Percentiles rank a stretch among this genome's conserved stretches.
These are phyloP conservation scores for Myotis daubentonii DNA, from an alignment of 2,797 vertebrate genomes.

Conservation along the genomic window DNA sequence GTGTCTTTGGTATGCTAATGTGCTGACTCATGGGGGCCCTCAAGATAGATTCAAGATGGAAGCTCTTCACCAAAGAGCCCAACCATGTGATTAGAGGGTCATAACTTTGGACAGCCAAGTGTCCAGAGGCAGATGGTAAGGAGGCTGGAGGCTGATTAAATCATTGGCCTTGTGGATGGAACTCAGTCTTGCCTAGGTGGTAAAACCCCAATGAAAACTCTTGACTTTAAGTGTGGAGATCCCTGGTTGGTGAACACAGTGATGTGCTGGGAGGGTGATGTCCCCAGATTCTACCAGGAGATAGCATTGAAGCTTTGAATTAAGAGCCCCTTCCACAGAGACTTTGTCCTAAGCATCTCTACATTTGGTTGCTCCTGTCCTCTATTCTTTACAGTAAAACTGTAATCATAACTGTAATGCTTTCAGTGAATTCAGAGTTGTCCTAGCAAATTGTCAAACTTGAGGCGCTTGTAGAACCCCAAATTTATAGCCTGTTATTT, in stretches of 20 bases:
- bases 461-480: background rate
- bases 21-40: rapidly evolving
- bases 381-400: background rate
- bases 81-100: background rate
- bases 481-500: background rate
- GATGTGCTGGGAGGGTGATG: background rate
- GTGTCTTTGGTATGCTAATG: background rate
- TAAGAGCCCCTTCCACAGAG: background rate
- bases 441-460: background rate
- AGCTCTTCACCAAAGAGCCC: background rate
- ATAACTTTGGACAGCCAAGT: background rate
- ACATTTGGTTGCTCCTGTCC: background rate
- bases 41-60: background rate
- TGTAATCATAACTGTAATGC: background rate
- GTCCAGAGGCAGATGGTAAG: background rate
- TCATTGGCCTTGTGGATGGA: background rate
- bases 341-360: background rate
- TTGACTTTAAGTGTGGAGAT: background rate
- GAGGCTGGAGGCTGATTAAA: background rate
- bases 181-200: background rate
- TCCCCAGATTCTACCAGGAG: background rate
- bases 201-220: background rate
- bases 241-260: background rate
- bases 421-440: background rate
- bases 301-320: background rate